phyloP scores from a whole-genome alignment of 2,888 invertebrate species.

The Seladonia tumulorum region DNA sequence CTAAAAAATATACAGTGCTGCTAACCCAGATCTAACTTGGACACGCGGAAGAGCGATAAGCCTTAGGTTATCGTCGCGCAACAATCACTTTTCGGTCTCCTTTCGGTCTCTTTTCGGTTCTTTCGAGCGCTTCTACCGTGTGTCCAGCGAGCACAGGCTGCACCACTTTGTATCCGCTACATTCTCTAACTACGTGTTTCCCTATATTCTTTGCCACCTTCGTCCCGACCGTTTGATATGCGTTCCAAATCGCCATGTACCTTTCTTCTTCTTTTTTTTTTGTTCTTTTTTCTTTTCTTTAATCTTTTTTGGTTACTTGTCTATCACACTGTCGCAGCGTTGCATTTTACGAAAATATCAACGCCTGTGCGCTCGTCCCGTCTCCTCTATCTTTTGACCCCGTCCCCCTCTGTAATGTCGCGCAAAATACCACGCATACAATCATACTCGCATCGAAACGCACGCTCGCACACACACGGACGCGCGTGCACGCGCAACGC shows the following conservation, averaged over 20 bases:
- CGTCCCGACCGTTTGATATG: constrained; percentile 14
- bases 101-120: not conserved
- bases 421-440: not conserved
- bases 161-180: constrained; percentile 48
- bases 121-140: constrained; percentile 21
- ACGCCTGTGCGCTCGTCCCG: not conserved
- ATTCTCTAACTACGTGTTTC: constrained; percentile 36
- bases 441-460: not conserved
- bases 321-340: constrained; percentile 7
- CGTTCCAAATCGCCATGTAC: not conserved
- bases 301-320: not conserved
- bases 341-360: constrained; percentile 17
- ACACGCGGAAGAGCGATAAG: constrained; percentile 36
- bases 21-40: constrained; percentile 29
- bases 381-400: not conserved
- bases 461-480: not conserved
- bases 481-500: not conserved
- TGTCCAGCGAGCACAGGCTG: constrained; percentile 31
- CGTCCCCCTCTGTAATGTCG: not conserved
- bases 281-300: not conserved
- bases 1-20: constrained; percentile 64
- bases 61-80: not conserved
- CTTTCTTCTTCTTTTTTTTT: not conserved
- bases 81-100: not conserved
- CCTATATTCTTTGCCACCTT: constrained; percentile 41